Base-by-base conservation (phyloP, 2,888 invertebrate genomes). In the Incurvaria masculella region DNA sequence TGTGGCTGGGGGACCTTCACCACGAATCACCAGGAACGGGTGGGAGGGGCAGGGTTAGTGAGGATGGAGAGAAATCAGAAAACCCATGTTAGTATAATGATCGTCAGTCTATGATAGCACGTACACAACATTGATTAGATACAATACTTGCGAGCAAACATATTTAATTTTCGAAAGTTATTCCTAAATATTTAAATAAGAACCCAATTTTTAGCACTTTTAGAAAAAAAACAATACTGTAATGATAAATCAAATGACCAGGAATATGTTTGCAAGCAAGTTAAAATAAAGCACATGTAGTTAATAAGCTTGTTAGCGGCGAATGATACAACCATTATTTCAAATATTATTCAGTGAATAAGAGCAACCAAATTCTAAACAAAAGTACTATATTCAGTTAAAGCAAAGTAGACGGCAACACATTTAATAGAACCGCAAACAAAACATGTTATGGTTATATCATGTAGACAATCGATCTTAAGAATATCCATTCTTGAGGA, bases 1-100 rank as follows among this genome's bases (percentile, higher is more conserved):
- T 75, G 81, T 83, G 74, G 84, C 83, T 68, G 83, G 82, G 58
- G 82, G 76, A 63, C 76, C 78, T 78, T 56, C 58, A 60, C 61
- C 64, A 54, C 63, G 38, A 43, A 78, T 76, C 82, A 81, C 81
- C 81, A 81, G 65, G 61, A 60, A 23, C 50, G 48, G 50, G 45
- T 46, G 55, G 61, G 67, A 64, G 38, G 52, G 49, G n/a, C 52
- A 55, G 63, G 74, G 78, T 76, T 76, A 78, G 76, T 75, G 65
- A 72, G 68, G 74, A 59, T 57, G 59, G 56, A 56, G 60, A 58
- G 58, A 63, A 64, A 69, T 72, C 69, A 66, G 63, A 61, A 56
- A 46, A 56, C 49, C 51, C 57, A 53, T 62, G 74, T 78, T 76
- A 76, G 74, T 74, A 33, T 33, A n/a, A n/a, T 33, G 33, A 33